phyloP scores from a whole-genome alignment of 2,797 vertebrate species.

The Urophycis tenuis region DNA sequence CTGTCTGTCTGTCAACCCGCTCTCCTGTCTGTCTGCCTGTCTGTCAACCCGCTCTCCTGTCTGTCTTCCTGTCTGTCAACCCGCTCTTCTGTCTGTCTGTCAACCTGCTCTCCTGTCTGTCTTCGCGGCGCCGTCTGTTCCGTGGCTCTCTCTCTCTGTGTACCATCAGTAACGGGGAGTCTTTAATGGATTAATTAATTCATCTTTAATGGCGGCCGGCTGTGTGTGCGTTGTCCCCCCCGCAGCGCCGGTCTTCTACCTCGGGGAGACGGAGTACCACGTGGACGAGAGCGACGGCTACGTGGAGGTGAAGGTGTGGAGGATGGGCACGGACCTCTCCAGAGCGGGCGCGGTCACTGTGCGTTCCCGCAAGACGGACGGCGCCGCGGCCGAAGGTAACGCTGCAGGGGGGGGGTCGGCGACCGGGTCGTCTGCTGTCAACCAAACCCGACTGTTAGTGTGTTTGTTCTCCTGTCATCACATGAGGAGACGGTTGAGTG shows the following conservation, averaged over 20 bases:
- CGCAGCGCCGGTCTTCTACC: conserved; percentile 80
- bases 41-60: not conserved
- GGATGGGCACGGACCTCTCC: conserved; percentile 84
- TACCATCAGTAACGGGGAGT: not conserved
- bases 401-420: not conserved
- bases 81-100: no score
- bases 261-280: conserved; percentile 72
- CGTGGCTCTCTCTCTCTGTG: no score
- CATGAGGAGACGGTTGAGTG: not conserved
- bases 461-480: no score
- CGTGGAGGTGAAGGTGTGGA: conserved; percentile 82
- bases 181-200: not conserved
- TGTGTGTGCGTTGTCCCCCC: no score
- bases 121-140: not conserved
- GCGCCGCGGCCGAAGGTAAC: conserved; percentile 82
- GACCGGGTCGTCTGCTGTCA: no score
- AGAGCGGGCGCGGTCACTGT: conserved; percentile 78
- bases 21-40: not conserved
- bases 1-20: no score
- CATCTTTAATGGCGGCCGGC: no score
- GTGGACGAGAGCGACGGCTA: conserved; percentile 83
- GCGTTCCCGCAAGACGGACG: conserved; percentile 80
- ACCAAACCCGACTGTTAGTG: no score
- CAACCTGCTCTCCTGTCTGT: not conserved
- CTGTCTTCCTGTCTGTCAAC: not conserved